Conservation (phyloP, 2,888 invertebrate genomes). For the Eueremaeus valkanovi region DNA sequence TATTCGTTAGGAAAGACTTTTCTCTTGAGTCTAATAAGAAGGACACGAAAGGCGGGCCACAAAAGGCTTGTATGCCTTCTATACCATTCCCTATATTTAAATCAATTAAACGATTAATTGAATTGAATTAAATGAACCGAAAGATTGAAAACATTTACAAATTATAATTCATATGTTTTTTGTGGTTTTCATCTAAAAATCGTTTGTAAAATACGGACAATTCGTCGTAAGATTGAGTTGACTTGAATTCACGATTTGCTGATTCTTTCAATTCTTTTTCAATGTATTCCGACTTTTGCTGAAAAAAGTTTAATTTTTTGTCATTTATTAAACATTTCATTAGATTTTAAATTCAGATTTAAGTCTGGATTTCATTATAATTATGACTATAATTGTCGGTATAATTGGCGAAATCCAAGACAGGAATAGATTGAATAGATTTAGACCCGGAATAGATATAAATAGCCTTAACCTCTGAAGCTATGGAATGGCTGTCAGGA, state of each 20-base stretch:
- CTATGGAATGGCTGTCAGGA: no score
- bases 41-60: slow-evolving; percentile 14
- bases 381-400: no score
- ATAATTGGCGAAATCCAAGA: no score
- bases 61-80: slow-evolving; percentile 8
- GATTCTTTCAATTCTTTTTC: slow-evolving; percentile 22
- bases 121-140: neutral
- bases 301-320: neutral
- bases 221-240: slow-evolving; percentile 37
- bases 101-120: neutral
- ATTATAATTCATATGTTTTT: slow-evolving; percentile 41
- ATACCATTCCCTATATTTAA: slow-evolving; percentile 38
- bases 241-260: neutral
- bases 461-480: no score
- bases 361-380: no score
- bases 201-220: slow-evolving; percentile 41
- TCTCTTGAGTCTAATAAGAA: neutral
- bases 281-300: slow-evolving; percentile 39
- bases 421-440: no score
- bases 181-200: slow-evolving; percentile 39
- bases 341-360: no score
- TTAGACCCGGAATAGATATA: no score
- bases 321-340: neutral
- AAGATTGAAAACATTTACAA: slow-evolving; percentile 20
- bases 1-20: no score